Conservation (phyloP, 2,797 vertebrate species). For the Hybognathus amarus region DNA sequence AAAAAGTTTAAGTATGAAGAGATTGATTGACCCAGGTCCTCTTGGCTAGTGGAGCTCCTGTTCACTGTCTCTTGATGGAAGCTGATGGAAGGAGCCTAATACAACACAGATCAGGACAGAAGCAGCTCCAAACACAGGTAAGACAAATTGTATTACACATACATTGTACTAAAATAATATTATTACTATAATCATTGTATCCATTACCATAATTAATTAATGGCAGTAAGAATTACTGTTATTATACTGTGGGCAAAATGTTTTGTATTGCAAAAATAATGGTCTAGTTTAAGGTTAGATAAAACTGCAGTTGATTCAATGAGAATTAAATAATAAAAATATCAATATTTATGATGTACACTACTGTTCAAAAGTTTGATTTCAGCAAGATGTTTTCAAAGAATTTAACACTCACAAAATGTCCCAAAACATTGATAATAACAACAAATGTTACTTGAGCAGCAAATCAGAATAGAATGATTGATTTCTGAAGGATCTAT, state of each 20-base stretch:
- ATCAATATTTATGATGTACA: background rate
- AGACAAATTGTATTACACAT: conserved; percentile 49
- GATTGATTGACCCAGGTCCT: conserved; percentile 72
- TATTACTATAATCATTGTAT: background rate
- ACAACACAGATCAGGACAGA: conserved; percentile 61
- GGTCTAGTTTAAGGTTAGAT: background rate
- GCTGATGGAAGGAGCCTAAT: conserved; percentile 68
- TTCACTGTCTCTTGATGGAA: conserved; percentile 62
- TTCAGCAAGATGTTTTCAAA: background rate
- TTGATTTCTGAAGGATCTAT: background rate
- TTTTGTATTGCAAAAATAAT: background rate
- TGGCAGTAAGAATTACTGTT: background rate
- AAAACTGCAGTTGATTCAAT: background rate
- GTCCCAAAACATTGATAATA: background rate
- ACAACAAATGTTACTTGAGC: background rate
- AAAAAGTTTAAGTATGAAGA: conserved; percentile 71
- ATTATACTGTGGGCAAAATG: background rate
- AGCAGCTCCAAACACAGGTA: conserved; percentile 63
- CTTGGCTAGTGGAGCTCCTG: conserved; percentile 69
- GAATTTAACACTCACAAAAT: background rate
- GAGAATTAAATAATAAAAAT: background rate
- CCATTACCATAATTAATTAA: background rate
- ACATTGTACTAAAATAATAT: background rate
- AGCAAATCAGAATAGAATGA: background rate
- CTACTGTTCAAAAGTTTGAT: background rate